These are phyloP conservation scores for Resseliella maxima DNA, from an alignment of 2,888 invertebrate species.

Conservation along the genomic window DNA sequence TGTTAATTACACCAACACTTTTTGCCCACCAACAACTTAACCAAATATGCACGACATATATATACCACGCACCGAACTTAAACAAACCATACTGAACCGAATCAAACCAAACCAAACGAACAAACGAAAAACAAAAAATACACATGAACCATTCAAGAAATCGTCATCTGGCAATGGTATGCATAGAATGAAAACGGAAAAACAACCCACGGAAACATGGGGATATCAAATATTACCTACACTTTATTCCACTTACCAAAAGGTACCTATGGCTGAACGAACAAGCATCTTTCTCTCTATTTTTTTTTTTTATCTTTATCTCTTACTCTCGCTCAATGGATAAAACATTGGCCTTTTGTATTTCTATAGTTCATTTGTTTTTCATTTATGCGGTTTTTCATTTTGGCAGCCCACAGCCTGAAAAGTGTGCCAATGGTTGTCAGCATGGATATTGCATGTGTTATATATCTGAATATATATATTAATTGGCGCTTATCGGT, in stretches of 20 bases:
- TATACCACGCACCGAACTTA: neutral
- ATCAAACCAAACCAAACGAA: neutral
- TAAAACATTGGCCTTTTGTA: too few species aligned
- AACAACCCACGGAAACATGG: slow-evolving; percentile 74
- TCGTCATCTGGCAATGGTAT: slow-evolving; percentile 61
- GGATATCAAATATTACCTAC: slow-evolving; percentile 87
- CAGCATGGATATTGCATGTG: neutral
- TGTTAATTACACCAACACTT: slow-evolving; percentile 27
- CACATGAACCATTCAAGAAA: slow-evolving; percentile 59
- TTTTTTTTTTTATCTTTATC: neutral
- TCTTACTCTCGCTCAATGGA: neutral
- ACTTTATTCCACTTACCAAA: slow-evolving; percentile 85
- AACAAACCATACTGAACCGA: neutral
- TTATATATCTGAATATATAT: neutral
- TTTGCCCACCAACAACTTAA: neutral
- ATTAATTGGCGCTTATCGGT: too few species aligned
- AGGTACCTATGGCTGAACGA: slow-evolving; percentile 71
- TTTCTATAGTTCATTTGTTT: neutral
- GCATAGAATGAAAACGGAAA: slow-evolving; percentile 63
- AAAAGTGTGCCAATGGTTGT: neutral
- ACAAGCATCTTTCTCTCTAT: neutral
- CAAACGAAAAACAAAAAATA: slow-evolving; percentile 55
- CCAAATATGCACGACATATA: neutral
- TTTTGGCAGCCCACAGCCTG: neutral
- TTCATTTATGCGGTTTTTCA: neutral